Base-by-base conservation (phyloP, 2,888 invertebrate genomes). In the Cylloceria caligata region DNA sequence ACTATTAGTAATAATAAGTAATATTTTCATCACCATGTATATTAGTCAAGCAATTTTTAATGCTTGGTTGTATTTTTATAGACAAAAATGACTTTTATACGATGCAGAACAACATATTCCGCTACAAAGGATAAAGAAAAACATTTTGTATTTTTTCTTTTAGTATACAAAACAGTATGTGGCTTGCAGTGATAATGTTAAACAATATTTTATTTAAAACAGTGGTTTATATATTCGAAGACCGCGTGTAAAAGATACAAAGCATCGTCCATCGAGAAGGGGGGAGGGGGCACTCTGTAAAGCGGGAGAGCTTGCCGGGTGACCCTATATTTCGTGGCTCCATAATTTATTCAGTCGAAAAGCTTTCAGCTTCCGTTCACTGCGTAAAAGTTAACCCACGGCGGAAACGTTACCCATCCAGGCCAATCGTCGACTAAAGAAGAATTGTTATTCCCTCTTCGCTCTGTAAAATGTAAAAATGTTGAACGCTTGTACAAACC, bases 331-430 rank as follows among this genome's bases (percentile, higher is more conserved):
- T 81, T 83, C 74, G 80, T 60, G 73, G 75, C 85, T 65, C 83
- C 81, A 85, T 88, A 80, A 87, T 86, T 87, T 88, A 88, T 87
- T 87, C 87, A 86, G 80, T 77, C 72, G 69, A 83, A 69, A 86
- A 85, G 84, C 84, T 88, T 83, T 87, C 85, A 84, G 19, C 68
- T 60, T 55, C 60, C 62, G 81, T 83, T 86, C 86, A 85, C 88
- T 87, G 82, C 78, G 87, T 85, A 87, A 87, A 87, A 88, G 83
- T 85, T 57, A 76, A 68, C 60, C 27, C 16, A 65, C 13, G 21
- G 13, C 49, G 27, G 73, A 81, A 81, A 73, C 71, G 62, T 74
- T 73, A 45, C 72, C 72, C 64, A 65, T 68, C 47, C 64, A 9
- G 27, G 34, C 55, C 75, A 69, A 79, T 82, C 64, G 69, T 65